phyloP scores from a whole-genome alignment of 30 jellyfish, hydroid and myxozoan genomes.

The Morbakka virulenta region DNA sequence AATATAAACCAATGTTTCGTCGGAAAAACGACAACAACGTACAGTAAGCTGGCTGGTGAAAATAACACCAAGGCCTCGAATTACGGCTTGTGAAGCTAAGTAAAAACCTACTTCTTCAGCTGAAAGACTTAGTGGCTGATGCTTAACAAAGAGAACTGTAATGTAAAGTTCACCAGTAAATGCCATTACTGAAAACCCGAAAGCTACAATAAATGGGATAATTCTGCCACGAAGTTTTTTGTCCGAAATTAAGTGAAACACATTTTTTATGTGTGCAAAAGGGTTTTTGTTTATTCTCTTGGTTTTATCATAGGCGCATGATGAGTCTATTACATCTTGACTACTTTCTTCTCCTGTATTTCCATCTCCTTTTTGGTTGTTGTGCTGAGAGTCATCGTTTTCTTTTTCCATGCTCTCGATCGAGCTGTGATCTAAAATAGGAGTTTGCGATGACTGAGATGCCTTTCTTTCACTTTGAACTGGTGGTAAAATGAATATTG shows the following conservation, averaged over 20 bases:
- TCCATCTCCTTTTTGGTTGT: neutral
- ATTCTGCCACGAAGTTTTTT: slow-evolving; percentile 27
- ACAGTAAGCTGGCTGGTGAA: slow-evolving; percentile 67
- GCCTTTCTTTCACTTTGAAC: neutral
- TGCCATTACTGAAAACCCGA: slow-evolving; percentile 73
- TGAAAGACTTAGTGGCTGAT: slow-evolving; percentile 68
- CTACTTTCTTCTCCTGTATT: neutral
- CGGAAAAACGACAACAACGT: slow-evolving; percentile 43
- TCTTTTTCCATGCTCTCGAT: neutral
- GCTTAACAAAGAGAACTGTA: slow-evolving; percentile 59
- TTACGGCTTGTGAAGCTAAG: slow-evolving; percentile 33
- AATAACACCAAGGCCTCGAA: slow-evolving; percentile 77
- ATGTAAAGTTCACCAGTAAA: slow-evolving; percentile 72
- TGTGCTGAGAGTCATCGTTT: neutral
- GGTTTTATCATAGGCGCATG: slow-evolving; percentile 9
- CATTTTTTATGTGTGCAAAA: slow-evolving; percentile 18
- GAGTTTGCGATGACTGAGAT: neutral
- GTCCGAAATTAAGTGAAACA: slow-evolving; percentile 23
- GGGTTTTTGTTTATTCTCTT: slow-evolving; percentile 47
- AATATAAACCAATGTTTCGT: slow-evolving; percentile 42
- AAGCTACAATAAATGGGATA: slow-evolving; percentile 55
- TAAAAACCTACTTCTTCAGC: slow-evolving; percentile 76
- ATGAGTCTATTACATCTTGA: neutral
- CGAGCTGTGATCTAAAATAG: neutral
- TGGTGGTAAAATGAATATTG: slow-evolving; percentile 50